These are phyloP conservation scores for Leptinotarsa haldemani DNA, from an alignment of 2,888 invertebrate species.

Conservation along the genomic window DNA sequence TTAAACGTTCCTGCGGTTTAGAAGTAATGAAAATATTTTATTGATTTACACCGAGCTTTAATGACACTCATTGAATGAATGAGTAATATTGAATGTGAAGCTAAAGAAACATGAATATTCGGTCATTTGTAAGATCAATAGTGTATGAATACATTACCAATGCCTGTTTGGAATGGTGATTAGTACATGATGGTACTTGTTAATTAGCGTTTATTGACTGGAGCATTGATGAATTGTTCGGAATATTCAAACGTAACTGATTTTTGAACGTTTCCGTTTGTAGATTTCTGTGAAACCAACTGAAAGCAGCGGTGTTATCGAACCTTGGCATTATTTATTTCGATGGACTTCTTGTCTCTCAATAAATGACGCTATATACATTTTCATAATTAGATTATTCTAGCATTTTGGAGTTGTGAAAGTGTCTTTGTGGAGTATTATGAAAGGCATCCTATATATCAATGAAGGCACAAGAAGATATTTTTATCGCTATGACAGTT, in stretches of 20 bases:
- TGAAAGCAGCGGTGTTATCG: neutral
- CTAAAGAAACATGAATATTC: conserved; percentile 18
- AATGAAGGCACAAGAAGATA: too few species aligned
- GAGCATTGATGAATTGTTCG: conserved; percentile 18
- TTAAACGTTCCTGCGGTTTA: conserved; percentile 14
- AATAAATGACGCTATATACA: too few species aligned
- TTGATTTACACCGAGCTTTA: conserved; percentile 12
- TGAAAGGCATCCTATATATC: too few species aligned
- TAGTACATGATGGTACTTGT: conserved; percentile 24
- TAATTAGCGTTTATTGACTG: conserved; percentile 19
- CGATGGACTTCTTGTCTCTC: too few species aligned
- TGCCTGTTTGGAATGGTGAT: conserved; percentile 27
- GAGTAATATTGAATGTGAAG: conserved; percentile 23
- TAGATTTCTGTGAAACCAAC: neutral
- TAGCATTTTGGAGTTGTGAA: too few species aligned
- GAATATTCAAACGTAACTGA: conserved; percentile 16
- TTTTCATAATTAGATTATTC: too few species aligned
- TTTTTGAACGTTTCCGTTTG: neutral
- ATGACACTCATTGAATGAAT: conserved; percentile 15
- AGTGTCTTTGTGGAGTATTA: too few species aligned
- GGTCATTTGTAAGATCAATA: conserved; percentile 29
- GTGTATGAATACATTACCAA: conserved; percentile 22
- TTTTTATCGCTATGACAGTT: too few species aligned
- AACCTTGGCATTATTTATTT: neutral
- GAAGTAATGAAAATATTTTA: conserved; percentile 12